These are phyloP conservation scores for Pseudomugil tenellus DNA, from an alignment of 2,797 vertebrate genomes.

Conservation along the genomic window DNA sequence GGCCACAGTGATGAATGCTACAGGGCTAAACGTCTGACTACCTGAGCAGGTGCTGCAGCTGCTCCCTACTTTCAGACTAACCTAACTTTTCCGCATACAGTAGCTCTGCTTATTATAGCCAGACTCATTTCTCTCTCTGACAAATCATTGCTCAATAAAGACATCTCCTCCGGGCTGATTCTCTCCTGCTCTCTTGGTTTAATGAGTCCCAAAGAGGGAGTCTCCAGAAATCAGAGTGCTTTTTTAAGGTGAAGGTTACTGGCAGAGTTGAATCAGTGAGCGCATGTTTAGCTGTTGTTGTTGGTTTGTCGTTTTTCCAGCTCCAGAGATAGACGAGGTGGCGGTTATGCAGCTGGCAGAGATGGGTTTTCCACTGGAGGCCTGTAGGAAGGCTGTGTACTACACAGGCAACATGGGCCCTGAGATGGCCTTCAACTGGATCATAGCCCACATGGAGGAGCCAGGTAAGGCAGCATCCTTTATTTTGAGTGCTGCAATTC, in stretches of 20 bases:
- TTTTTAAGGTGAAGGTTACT: slow-evolving; percentile 33
- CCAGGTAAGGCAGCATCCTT: slow-evolving; percentile 86
- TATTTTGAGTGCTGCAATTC: neutral
- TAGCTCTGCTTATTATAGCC: slow-evolving; percentile 43
- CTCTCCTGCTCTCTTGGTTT: slow-evolving; percentile 56
- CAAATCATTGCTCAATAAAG: slow-evolving; percentile 55
- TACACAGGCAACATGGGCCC: slow-evolving; percentile 98
- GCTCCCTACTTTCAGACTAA: slow-evolving; percentile 43
- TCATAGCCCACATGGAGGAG: slow-evolving; percentile 98
- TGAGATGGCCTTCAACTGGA: slow-evolving; percentile 99
- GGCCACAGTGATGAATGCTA: slow-evolving; percentile 50
- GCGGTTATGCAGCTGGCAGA: slow-evolving; percentile 98
- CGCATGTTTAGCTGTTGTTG: slow-evolving; percentile 55
- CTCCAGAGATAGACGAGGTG: slow-evolving; percentile 95
- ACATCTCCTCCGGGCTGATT: slow-evolving; percentile 36
- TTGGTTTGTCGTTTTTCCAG: slow-evolving; percentile 73
- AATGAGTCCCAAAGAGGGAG: slow-evolving; percentile 76
- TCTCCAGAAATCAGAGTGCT: slow-evolving; percentile 30
- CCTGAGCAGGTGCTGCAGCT: slow-evolving; percentile 66
- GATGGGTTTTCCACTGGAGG: slow-evolving; percentile 98
- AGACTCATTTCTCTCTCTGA: slow-evolving; percentile 58
- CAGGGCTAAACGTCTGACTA: slow-evolving; percentile 26
- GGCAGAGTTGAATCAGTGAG: slow-evolving; percentile 57
- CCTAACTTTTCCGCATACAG: slow-evolving; percentile 38
- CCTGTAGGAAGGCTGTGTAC: slow-evolving; percentile 97